Evolutionary conservation across 2,888 invertebrate species (phyloP).

Genomic region (Charanyca ferruginea): DNA sequence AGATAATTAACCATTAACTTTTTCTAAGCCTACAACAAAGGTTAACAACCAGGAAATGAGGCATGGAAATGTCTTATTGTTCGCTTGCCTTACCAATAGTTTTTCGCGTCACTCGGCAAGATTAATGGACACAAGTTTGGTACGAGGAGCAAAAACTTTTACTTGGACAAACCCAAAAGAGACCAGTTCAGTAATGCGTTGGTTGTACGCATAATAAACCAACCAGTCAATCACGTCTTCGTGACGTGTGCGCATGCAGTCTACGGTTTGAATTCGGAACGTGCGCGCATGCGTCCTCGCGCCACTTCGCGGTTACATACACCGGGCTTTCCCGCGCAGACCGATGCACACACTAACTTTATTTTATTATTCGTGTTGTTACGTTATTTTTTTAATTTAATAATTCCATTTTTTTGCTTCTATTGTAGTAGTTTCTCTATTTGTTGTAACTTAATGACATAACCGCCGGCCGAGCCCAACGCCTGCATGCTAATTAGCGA

Average conservation of each 20-base stretch:
- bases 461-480: constrained; percentile 68
- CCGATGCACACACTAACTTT: constrained; percentile 62
- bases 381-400: constrained; percentile 21
- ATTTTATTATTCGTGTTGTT: constrained; percentile 28
- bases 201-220: constrained; percentile 30
- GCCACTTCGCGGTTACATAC: constrained; percentile 74
- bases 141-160: constrained; percentile 34
- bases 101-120: constrained; percentile 43
- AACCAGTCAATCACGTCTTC: constrained; percentile 57
- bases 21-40: constrained; percentile 27
- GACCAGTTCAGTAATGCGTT: constrained; percentile 22
- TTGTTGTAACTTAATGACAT: constrained; percentile 71
- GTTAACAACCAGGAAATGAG: constrained; percentile 39
- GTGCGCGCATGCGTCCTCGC: constrained; percentile 77
- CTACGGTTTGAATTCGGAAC: constrained; percentile 65
- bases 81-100: constrained; percentile 25
- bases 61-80: constrained; percentile 32
- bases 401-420: constrained; percentile 15
- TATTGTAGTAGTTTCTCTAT: constrained; percentile 44
- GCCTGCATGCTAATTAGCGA: constrained; percentile 77
- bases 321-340: constrained; percentile 70
- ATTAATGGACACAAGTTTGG: constrained; percentile 50
- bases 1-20: constrained; percentile 37
- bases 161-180: constrained; percentile 15
- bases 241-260: constrained; percentile 58